Conservation (phyloP, 2,113 vertebrate genomes). For the Ailuropoda melanoleuca region DNA sequence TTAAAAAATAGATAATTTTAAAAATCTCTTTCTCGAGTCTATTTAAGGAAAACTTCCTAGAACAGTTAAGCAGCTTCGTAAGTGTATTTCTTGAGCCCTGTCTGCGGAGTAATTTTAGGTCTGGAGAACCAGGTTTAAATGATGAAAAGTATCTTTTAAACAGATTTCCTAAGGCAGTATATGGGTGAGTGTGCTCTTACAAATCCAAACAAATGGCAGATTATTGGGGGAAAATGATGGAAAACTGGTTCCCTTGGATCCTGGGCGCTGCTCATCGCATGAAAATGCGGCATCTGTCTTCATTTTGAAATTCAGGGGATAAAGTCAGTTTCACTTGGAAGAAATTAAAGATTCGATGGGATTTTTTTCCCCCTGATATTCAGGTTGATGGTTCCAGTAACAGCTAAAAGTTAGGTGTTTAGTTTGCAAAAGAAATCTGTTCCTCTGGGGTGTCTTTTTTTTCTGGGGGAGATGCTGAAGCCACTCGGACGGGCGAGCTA, state of each 20-base stretch:
- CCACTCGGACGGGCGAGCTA: not conserved
- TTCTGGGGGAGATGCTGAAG: not conserved
- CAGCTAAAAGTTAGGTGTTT: conserved; percentile 6
- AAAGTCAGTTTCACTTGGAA: conserved; percentile 8
- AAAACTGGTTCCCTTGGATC: conserved; percentile 24
- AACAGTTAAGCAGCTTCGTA: not conserved
- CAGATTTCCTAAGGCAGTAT: not conserved
- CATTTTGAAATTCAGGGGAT: not conserved
- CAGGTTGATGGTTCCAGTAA: not conserved
- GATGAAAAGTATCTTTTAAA: conserved; percentile 10
- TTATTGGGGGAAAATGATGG: not conserved
- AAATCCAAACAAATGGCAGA: not conserved
- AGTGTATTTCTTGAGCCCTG: conserved; percentile 16
- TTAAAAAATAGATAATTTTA: not conserved
- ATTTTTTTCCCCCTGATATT: not conserved
- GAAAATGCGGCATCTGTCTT: conserved; percentile 14
- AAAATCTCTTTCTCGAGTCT: not conserved
- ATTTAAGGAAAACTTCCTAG: not conserved
- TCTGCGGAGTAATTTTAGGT: not conserved
- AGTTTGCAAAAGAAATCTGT: not conserved
- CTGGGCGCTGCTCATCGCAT: not conserved
- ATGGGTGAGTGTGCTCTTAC: not conserved
- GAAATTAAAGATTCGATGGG: conserved; percentile 19
- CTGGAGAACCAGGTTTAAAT: conserved; percentile 23
- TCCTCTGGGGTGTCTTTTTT: not conserved